phyloP scores from a whole-genome alignment of 2,797 vertebrate species.

The Sebastes minor region DNA sequence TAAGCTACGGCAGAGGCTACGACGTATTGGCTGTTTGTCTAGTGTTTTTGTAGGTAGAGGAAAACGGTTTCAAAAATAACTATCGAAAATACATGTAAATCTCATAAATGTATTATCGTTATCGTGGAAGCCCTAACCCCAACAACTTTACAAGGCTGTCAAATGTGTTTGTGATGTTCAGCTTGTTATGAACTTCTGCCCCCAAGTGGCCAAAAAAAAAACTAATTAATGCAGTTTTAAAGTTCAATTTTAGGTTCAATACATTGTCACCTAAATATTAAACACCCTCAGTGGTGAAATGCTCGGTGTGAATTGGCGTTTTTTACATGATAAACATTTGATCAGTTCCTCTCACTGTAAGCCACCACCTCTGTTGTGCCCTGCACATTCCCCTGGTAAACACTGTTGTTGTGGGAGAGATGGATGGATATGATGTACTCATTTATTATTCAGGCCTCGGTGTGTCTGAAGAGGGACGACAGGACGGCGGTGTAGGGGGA shows the following conservation, averaged over 20 bases:
- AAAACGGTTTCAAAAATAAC: too few relatives aligned
- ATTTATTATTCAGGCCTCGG: slow-evolving; percentile 74
- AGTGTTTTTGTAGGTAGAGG: accelerated
- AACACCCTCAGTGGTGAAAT: neutral
- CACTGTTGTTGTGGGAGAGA: slow-evolving; percentile 41
- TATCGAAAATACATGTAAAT: too few relatives aligned
- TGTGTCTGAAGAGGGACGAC: slow-evolving; percentile 57
- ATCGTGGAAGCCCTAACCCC: too few relatives aligned
- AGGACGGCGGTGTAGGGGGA: slow-evolving; percentile 13
- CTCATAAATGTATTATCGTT: too few relatives aligned
- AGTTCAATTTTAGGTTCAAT: neutral
- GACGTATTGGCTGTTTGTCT: neutral
- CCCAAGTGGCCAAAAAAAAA: neutral
- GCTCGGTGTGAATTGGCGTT: neutral
- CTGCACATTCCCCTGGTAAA: slow-evolving; percentile 30
- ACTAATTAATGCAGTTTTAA: neutral
- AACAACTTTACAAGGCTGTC: neutral
- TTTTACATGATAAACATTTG: slow-evolving; percentile 23
- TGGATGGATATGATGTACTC: slow-evolving; percentile 53
- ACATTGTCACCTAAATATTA: neutral
- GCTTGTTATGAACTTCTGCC: neutral
- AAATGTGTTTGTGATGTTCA: neutral
- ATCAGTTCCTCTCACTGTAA: slow-evolving; percentile 11
- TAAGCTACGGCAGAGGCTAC: neutral
- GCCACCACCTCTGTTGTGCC: neutral